phyloP scores from a whole-genome alignment of 1,140 invertebrate genomes.

The Drosophila dunni region DNA sequence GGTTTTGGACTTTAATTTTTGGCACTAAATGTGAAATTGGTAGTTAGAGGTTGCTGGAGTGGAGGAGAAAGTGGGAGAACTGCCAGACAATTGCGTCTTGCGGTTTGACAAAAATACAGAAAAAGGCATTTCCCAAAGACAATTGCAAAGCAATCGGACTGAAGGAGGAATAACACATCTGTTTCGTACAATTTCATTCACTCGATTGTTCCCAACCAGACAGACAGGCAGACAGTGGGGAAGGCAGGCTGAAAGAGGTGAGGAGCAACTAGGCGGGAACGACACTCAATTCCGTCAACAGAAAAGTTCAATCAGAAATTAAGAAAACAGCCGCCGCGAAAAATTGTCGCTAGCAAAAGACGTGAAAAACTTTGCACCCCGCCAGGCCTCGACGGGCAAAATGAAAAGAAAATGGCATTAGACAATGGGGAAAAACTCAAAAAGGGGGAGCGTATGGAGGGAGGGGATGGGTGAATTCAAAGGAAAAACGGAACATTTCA shows the following conservation, averaged over 20 bases:
- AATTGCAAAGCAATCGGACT: conserved; percentile 40
- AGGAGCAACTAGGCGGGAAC: not conserved
- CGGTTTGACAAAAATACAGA: conserved; percentile 59
- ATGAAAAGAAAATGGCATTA: conserved; percentile 65
- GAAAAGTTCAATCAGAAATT: conserved; percentile 83
- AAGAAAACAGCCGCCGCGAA: conserved; percentile 78
- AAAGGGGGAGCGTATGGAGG: not conserved
- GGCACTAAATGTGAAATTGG: conserved; percentile 1
- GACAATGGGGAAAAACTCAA: conserved; percentile 57
- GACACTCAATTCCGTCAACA: conserved; percentile 75
- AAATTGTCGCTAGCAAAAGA: conserved; percentile 61
- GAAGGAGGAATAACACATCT: conserved; percentile 62
- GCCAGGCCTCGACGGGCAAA: conserved; percentile 27
- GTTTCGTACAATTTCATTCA: conserved; percentile 73
- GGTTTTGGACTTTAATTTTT: conserved; percentile 52
- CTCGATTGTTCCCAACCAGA: conserved; percentile 64
- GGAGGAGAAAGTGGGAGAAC: not conserved
- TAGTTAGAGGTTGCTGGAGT: not conserved
- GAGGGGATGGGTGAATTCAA: not conserved
- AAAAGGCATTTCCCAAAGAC: conserved; percentile 51
- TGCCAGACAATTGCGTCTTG: conserved; percentile 60
- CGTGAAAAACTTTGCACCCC: conserved; percentile 57
- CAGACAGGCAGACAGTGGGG: conserved; percentile 7
- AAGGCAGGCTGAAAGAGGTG: not conserved
- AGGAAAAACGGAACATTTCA: conserved; percentile 55